Evolutionary conservation across 2,888 invertebrate genomes (phyloP).

Genomic region (Orthosia cruda): DNA sequence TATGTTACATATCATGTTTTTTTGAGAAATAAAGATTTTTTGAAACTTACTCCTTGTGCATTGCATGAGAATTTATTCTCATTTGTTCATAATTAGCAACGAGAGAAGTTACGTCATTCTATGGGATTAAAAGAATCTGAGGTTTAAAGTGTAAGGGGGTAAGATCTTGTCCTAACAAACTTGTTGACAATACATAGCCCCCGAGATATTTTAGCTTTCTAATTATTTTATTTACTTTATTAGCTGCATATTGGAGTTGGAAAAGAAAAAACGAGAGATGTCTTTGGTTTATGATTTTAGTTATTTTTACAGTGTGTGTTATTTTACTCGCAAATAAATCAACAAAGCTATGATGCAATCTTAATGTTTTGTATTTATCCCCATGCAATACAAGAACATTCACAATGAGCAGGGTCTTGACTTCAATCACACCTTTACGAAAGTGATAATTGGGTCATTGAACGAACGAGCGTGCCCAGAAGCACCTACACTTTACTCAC

Average conservation of each 20-base stretch:
- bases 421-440: neutral
- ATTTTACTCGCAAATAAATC: neutral
- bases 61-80: too few species aligned
- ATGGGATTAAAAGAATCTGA: too few species aligned
- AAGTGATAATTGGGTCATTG: neutral
- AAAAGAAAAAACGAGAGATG: constrained; percentile 34
- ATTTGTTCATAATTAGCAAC: too few species aligned
- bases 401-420: neutral
- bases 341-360: too few species aligned
- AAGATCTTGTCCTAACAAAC: constrained; percentile 62
- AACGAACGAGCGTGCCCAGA: neutral
- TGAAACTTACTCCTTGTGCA: too few species aligned
- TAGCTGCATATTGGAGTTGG: constrained; percentile 34
- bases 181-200: constrained; percentile 59
- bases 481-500: too few species aligned
- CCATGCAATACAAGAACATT: neutral
- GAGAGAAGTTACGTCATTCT: too few species aligned
- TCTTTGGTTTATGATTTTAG: constrained; percentile 14
- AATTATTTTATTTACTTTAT: constrained; percentile 52
- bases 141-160: too few species aligned
- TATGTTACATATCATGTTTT: too few species aligned
- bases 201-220: constrained; percentile 39
- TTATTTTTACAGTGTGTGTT: neutral
- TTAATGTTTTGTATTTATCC: neutral
- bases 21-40: too few species aligned